Evolutionary conservation across 2,113 vertebrate species (phyloP), one percentile per base, ranked within the genome.

Genomic region (Loxodonta africana): DNA sequence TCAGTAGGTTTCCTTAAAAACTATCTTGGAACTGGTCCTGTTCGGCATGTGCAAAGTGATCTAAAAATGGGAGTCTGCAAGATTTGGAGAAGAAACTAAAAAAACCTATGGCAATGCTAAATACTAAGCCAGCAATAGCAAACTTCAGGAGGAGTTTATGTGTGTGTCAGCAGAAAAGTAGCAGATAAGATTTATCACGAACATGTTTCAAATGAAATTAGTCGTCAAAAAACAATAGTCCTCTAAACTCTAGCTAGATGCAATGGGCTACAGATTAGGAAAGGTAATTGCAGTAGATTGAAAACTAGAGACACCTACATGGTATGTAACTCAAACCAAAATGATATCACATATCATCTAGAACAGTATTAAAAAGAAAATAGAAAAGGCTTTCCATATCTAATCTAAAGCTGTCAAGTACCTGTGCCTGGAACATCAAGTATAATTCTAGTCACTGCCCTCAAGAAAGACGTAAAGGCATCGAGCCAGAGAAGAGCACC

Each of bases 1-100:
- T 74, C 57, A 78, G 33, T 28, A 83, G 0, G 7, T 25, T 78
- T 86, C 76, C 90, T 93, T 86, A 60, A 67, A 96, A 57, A 51
- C 37, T 73, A 3, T 87, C 26, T 62, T 96, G 69, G 53, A 87
- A 80, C 41, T 69, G 46, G 11, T 69, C 67, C 26, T 94, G 76
- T 95, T 95, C 33, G 87, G 62, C n/a, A 84, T 83, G 53, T 76
- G 44, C 82, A 93, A 81, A 91, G 28, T 73, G 20, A 90, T 60
- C 37, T 77, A 51, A 78, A 92, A 65, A 92, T 73, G 28, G n/a
- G 46, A 95, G 48, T 82, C 67, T 37, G 9, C 0, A 62, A 69
- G 30, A 90, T 88, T 71, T 83, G 83, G 88, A 96, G 53, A 84
- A 80, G 44, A 88, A 73, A 57, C 46, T 62, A 26, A 87, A 57